Base-by-base conservation (phyloP, 2,888 invertebrate genomes). In the Laothoe populi region DNA sequence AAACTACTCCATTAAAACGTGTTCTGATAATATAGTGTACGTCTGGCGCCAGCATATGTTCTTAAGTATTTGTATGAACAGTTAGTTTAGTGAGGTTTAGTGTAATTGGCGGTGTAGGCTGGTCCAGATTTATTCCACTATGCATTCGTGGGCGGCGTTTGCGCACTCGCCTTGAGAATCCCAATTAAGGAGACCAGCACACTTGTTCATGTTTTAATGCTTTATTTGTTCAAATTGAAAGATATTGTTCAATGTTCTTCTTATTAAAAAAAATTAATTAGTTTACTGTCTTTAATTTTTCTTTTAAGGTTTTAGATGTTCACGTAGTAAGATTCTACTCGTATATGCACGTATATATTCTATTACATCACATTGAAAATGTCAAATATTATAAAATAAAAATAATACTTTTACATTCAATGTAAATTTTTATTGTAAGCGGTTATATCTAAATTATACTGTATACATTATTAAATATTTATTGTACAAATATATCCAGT, bases 81-180 rank as follows among this genome's bases (percentile, higher is more conserved):
- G 61, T 65, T 53, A 62, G 66, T 69, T 69, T 63, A 65, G 38
- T 38, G 13, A 38, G 13, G 38, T 38, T 38, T 38, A 38, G 64
- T 75, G 69, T 87, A 87, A 86, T 88, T 86, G 84, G 73, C 79
- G 72, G 82, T 80, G 88, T 89, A 83, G 87, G 88, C 66, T 79
- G 86, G 70, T 81, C 75, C 77, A 83, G 86, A 88, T 84, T 87
- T 84, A 86, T 84, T 77, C 73, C 21, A 59, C 65, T 62, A 68
- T 31, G 53, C 57, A 59, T 59, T 59, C 66, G 88, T 86, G 72
- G 84, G 86, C 77, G 85, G 73, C 74, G 76, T 73, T 65, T 69
- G 74, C 77, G 77, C 74, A 70, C 73, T 76, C 70, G 76, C 87
- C 86, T 87, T 87, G 86, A 73, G 74, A 77, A 71, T 78, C 68